These are phyloP conservation scores for Ctenomys sociabilis DNA, from an alignment of 2,113 vertebrate genomes.

Conservation along the genomic window DNA sequence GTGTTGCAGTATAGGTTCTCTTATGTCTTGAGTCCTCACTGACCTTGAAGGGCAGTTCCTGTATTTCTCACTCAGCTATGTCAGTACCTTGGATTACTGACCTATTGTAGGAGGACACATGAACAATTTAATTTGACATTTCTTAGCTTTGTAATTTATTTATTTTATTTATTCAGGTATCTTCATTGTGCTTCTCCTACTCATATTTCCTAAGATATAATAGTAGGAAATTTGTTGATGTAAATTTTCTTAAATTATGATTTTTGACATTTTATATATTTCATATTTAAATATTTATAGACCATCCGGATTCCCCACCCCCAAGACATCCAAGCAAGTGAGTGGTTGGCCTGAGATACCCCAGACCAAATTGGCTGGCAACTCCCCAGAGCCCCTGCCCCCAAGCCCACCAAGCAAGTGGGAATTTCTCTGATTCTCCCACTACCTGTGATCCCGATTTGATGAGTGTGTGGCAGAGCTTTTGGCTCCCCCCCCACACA, in stretches of 20 bases:
- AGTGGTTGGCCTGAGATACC: no score
- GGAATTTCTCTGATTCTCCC: no score
- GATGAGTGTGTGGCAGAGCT: no score
- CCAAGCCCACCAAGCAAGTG: no score
- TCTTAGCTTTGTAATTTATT: not conserved
- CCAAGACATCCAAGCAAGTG: no score
- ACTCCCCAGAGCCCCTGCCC: no score
- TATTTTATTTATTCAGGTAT: conserved; percentile 12
- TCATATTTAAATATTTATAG: conserved; percentile 55
- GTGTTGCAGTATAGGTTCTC: no score
- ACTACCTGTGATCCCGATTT: no score
- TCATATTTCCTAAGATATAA: not conserved
- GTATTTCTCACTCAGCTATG: not conserved
- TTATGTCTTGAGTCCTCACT: no score
- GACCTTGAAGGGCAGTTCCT: not conserved
- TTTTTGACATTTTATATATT: conserved; percentile 33
- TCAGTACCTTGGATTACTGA: not conserved
- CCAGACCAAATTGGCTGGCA: no score
- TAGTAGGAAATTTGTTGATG: not conserved
- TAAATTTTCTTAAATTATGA: not conserved
- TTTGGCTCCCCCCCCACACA: no score
- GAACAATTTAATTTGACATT: conserved; percentile 1
- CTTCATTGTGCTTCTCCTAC: not conserved
- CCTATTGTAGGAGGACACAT: not conserved
- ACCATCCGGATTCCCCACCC: no score